phyloP scores from a whole-genome alignment of 2,113 vertebrate species.

The Sorex araneus region DNA sequence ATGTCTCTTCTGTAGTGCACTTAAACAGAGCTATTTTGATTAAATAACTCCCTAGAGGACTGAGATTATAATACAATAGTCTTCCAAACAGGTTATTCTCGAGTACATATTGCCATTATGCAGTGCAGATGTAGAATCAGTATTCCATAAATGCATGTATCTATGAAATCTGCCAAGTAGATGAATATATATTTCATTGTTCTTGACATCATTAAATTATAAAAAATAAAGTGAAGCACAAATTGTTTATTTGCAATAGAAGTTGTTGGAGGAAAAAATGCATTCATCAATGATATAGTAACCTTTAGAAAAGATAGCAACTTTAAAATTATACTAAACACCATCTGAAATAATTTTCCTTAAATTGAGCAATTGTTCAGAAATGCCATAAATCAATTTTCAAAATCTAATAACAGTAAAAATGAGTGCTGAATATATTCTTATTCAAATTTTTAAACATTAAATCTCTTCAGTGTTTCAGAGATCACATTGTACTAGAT shows the following conservation, averaged over 20 bases:
- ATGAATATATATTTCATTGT: slow-evolving; percentile 81
- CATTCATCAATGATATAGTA: slow-evolving; percentile 74
- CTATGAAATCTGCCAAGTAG: slow-evolving; percentile 74
- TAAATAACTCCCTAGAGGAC: slow-evolving; percentile 85
- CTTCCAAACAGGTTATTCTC: slow-evolving; percentile 84
- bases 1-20: slow-evolving; percentile 80
- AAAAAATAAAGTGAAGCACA: slow-evolving; percentile 83
- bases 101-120: slow-evolving; percentile 78
- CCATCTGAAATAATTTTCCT: slow-evolving; percentile 64
- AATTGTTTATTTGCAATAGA: slow-evolving; percentile 84
- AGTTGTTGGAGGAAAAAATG: slow-evolving; percentile 77
- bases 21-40: slow-evolving; percentile 86
- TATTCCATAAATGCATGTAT: slow-evolving; percentile 84
- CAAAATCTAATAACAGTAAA: slow-evolving; percentile 65
- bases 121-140: slow-evolving; percentile 78
- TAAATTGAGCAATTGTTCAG: slow-evolving; percentile 75
- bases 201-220: slow-evolving; percentile 82
- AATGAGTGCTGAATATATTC: slow-evolving; percentile 30
- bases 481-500: slow-evolving; percentile 1
- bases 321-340: slow-evolving; percentile 78
- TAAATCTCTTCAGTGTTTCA: not conserved
- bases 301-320: slow-evolving; percentile 70
- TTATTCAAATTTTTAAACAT: slow-evolving; percentile 53
- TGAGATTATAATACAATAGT: slow-evolving; percentile 82
- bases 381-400: slow-evolving; percentile 69